Evolutionary conservation across 2,888 invertebrate genomes (phyloP).

Genomic region (Limulus polyphemus): DNA sequence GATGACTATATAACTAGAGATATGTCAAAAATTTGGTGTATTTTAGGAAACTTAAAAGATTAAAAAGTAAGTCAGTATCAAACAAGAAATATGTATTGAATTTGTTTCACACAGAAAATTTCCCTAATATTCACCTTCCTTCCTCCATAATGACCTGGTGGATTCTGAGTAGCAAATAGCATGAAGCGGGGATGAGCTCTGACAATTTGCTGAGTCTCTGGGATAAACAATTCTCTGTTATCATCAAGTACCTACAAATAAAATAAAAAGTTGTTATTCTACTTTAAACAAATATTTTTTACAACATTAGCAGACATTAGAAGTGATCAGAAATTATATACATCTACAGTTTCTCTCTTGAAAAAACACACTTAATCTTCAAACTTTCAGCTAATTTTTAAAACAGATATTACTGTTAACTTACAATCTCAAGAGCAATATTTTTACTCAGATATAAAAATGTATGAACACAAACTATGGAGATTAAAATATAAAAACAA

Average conservation of each 20-base stretch:
- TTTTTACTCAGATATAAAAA: neutral
- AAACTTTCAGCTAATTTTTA: too few relatives aligned
- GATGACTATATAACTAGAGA: too few relatives aligned
- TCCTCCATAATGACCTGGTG: slow-evolving; percentile 90
- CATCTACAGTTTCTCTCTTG: too few relatives aligned
- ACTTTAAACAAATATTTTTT: slow-evolving; percentile 12
- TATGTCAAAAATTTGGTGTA: too few relatives aligned
- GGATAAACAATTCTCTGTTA: slow-evolving; percentile 92
- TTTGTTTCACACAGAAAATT: neutral
- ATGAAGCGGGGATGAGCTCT: slow-evolving; percentile 89
- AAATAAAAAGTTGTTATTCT: slow-evolving; percentile 27
- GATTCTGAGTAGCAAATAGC: slow-evolving; percentile 98
- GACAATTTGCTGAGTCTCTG: slow-evolving; percentile 86
- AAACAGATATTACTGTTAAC: neutral
- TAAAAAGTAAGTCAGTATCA: neutral
- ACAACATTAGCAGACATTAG: neutral
- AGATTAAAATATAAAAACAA: too few relatives aligned
- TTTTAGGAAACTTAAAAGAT: too few relatives aligned
- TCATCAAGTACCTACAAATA: slow-evolving; percentile 60
- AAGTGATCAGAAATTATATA: too few relatives aligned
- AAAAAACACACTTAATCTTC: too few relatives aligned
- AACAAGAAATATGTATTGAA: neutral
- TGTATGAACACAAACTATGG: neutral
- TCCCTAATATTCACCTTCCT: slow-evolving; percentile 54
- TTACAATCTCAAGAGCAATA: neutral